Base-by-base conservation (phyloP, 2,113 vertebrate species). In the Notarius lentiginosus region DNA sequence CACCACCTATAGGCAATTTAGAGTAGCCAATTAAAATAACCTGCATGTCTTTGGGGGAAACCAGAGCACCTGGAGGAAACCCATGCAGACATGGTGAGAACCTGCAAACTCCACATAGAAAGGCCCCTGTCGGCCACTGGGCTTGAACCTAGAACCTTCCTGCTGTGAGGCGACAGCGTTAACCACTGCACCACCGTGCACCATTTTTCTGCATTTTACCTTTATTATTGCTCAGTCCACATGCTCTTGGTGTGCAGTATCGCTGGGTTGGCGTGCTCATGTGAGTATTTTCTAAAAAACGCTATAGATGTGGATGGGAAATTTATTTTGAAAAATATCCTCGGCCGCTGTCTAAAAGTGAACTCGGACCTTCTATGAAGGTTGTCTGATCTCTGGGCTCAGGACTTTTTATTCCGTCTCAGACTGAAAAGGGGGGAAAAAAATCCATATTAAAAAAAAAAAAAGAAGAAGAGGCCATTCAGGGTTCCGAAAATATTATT, bases 361-460 rank as follows among this genome's bases (percentile, higher is more conserved):
- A 85, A 70, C 51, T 58, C 84, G 47, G 30, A 63, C 34, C 27
- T 12, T 34, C 7, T 7, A 20, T 30, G 7, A 79, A 4, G 15
- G n/a, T 34, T 79, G 18, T 51, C 10, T 9, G 12, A 30, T 79
- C 51, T 77, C 17, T 58, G 55, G n/a, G 30, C 30, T 80, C n/a
- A 18, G 53, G 49, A 60, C 27, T 30, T 80, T 41, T 60, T 34
- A 30, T 10, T 80, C 77, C 17, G 30, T 49, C 34, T 34, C 12
- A 24, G 41, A 84, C 9, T 24, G 30, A 68, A 73, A n/a, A 34
- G 17, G n/a, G 34, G 81, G 24, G 60, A 79, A 63, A 86, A 86
- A 72, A 90, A 53, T 84, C 18, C 47, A 24, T 65, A 55, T n/a
- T n/a, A n/a, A n/a, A n/a, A n/a, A n/a, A n/a, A n/a, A n/a, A 56